Conservation (phyloP, 2,113 vertebrate genomes). For the Dolichallabes microphthalmus region DNA sequence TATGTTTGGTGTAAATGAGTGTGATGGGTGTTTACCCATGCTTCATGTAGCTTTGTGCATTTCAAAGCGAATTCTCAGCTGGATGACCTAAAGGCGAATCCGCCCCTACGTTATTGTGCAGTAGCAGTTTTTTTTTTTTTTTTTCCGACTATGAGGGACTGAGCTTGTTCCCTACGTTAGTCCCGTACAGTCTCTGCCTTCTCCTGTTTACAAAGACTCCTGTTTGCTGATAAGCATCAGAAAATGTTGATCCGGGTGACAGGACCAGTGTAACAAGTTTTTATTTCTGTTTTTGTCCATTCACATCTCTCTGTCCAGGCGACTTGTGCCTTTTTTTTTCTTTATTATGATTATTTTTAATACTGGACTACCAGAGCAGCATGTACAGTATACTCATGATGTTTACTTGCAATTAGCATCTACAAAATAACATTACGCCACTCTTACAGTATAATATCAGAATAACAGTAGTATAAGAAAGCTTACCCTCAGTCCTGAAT, state of each 20-base stretch:
- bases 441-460: neutral
- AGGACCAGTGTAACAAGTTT: conserved; percentile 37
- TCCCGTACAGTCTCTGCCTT: neutral
- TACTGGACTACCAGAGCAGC: neutral
- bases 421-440: neutral
- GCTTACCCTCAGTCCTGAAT: neutral
- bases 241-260: conserved; percentile 19
- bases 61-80: neutral
- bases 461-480: neutral
- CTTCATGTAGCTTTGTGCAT: neutral
- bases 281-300: neutral
- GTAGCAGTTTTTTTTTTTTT: conserved; percentile 8
- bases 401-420: neutral
- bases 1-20: neutral
- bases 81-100: conserved; percentile 1
- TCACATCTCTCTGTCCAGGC: neutral
- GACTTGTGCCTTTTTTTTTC: neutral
- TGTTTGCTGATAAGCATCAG: conserved; percentile 27
- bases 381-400: neutral
- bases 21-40: neutral
- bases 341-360: no score
- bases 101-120: conserved; percentile 12
- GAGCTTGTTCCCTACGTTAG: neutral
- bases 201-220: neutral
- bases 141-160: neutral